Percentiles rank a stretch among this genome's conserved stretches.
Conservation (phyloP, 2,113 vertebrate genomes). For the Tachysurus fulvidraco region DNA sequence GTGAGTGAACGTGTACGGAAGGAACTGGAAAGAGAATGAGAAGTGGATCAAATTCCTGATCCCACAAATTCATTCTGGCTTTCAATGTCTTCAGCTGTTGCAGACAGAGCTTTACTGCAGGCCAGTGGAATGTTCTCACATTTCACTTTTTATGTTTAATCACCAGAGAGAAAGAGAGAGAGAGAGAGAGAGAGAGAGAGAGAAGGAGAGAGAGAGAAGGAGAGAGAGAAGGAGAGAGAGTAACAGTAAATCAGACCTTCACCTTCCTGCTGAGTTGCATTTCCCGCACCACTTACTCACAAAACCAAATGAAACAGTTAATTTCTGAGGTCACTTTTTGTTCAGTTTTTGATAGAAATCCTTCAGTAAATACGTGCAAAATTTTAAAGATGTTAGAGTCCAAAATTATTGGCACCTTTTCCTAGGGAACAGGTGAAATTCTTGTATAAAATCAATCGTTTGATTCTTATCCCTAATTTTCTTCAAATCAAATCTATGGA, state of each 20-base stretch:
- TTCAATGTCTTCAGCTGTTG: conserved; percentile 66
- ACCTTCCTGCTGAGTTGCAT: background rate
- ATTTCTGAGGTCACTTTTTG: conserved; percentile 51
- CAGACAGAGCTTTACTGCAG: conserved; percentile 55
- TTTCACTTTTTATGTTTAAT: conserved; percentile 72
- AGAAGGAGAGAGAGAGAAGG: background rate
- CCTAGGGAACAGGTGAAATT: background rate
- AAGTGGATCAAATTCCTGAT: conserved; percentile 32
- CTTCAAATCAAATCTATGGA: background rate
- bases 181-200: background rate
- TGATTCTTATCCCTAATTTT: background rate
- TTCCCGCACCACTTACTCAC: background rate
- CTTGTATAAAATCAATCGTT: background rate
- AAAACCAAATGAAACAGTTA: conserved; percentile 38
- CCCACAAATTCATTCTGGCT: conserved; percentile 60
- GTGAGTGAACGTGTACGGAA: conserved; percentile 42
- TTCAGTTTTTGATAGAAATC: conserved; percentile 46
- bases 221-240: too few relatives aligned
- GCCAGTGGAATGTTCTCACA: conserved; percentile 69
- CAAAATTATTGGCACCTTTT: conserved; percentile 1
- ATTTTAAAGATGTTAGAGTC: conserved; percentile 28
- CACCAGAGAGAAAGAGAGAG: conserved; percentile 29
- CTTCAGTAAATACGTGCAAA: conserved; percentile 62
- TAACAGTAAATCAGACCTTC: background rate
- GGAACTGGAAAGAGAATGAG: conserved; percentile 1